Evolutionary conservation across 1,140 invertebrate genomes (phyloP).

Genomic region (Lerema accius): DNA sequence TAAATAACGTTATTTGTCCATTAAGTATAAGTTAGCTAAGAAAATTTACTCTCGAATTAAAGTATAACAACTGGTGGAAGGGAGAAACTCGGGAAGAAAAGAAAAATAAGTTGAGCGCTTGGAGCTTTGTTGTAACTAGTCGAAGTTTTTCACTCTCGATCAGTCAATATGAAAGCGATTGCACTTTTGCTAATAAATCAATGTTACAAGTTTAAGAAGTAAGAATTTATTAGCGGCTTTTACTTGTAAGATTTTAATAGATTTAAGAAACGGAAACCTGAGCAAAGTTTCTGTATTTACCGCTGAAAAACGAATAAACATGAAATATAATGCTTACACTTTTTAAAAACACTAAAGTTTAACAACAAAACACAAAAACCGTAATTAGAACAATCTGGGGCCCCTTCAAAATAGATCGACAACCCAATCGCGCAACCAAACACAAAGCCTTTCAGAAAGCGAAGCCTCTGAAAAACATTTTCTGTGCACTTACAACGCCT

Average conservation of each 20-base stretch:
- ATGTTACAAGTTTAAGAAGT: constrained; percentile 10
- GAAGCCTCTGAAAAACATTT: constrained; percentile 13
- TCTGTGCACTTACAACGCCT: constrained; percentile 15
- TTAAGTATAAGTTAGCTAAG: not conserved
- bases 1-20: not conserved
- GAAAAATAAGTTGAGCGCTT: constrained; percentile 16
- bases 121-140: constrained; percentile 20
- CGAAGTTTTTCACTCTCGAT: constrained; percentile 28
- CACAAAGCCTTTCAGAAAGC: no score
- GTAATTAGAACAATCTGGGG: no score
- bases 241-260: not conserved
- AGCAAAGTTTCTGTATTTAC: no score
- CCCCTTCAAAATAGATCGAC: no score
- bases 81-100: constrained; percentile 13
- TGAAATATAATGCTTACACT: no score
- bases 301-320: no score
- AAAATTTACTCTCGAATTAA: constrained; percentile 9
- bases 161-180: constrained; percentile 30
- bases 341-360: no score
- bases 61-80: constrained; percentile 13
- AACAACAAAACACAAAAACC: no score
- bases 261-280: no score
- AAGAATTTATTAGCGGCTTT: constrained; percentile 15
- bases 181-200: constrained; percentile 23
- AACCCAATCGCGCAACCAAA: no score